Evolutionary conservation across 1,140 invertebrate genomes (phyloP).

Genomic region (Drosophila saltans): DNA sequence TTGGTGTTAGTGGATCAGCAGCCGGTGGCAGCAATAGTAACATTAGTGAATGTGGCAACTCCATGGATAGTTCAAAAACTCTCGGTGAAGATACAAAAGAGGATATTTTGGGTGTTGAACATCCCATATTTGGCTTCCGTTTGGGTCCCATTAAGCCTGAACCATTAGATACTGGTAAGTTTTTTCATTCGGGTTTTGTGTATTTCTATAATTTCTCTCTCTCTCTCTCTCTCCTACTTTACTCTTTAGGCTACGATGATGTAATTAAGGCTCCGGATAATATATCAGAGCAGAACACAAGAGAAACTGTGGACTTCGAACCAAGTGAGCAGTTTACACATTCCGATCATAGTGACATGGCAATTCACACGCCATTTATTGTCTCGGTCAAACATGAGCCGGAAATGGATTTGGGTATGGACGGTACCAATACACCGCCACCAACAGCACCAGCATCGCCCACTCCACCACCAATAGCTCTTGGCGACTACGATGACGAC

Average conservation of each 20-base stretch:
- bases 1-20: constrained; percentile 12
- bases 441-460: constrained; percentile 67
- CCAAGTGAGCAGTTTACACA: constrained; percentile 18
- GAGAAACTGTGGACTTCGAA: constrained; percentile 30
- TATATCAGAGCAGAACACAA: constrained; percentile 46
- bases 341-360: constrained; percentile 29
- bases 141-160: constrained; percentile 70
- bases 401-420: constrained; percentile 67
- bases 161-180: constrained; percentile 65
- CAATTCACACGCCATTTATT: constrained; percentile 56
- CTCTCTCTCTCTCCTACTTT: not conserved
- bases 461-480: constrained; percentile 47
- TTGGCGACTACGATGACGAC: constrained; percentile 2
- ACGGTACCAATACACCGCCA: constrained; percentile 58
- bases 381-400: constrained; percentile 67
- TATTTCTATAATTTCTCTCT: not conserved
- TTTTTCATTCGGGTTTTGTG: not conserved
- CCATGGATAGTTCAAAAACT: constrained; percentile 54
- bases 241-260: constrained; percentile 66
- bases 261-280: constrained; percentile 29
- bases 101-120: constrained; percentile 67
- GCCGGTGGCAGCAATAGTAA: constrained; percentile 33
- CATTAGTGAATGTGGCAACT: constrained; percentile 58
- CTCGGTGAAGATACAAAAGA: constrained; percentile 41
- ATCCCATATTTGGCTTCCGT: constrained; percentile 79